Conservation (phyloP, 1,140 invertebrate species). For the Meloidogyne floridensis region DNA sequence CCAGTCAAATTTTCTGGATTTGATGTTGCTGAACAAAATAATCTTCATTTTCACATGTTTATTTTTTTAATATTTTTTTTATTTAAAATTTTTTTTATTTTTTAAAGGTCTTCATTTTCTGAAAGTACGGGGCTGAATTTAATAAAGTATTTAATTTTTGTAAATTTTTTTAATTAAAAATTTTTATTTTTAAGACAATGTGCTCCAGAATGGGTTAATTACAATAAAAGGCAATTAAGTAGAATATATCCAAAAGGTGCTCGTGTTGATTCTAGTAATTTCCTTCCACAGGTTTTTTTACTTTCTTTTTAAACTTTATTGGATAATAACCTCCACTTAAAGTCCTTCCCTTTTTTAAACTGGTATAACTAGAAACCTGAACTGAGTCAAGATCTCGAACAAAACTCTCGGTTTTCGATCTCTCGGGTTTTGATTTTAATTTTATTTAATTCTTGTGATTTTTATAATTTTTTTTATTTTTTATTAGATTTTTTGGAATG, state of each 20-base stretch:
- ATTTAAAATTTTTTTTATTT: background rate
- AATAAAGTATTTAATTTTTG: constrained; percentile 72
- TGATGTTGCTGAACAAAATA: constrained; percentile 86
- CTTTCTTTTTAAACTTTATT: background rate
- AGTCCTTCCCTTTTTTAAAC: no score
- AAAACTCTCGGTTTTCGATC: no score
- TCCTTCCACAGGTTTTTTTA: constrained; percentile 87
- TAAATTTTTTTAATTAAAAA: background rate
- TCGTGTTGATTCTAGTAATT: constrained; percentile 96
- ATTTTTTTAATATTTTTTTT: constrained; percentile 76
- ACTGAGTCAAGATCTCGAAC: no score
- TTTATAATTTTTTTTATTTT: background rate
- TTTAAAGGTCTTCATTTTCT: constrained; percentile 19
- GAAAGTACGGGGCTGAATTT: constrained; percentile 92
- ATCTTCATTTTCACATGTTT: constrained; percentile 96
- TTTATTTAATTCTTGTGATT: background rate
- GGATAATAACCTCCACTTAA: no score
- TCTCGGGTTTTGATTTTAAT: no score
- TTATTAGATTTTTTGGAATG: constrained; percentile 90
- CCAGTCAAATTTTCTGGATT: constrained; percentile 98
- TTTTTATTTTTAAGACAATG: constrained; percentile 70
- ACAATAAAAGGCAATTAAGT: constrained; percentile 98
- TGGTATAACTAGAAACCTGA: no score
- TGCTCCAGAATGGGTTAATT: constrained; percentile 97
- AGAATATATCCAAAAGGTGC: constrained; percentile 98